Conservation (phyloP, 2,797 vertebrate genomes). For the Rhincodon typus region DNA sequence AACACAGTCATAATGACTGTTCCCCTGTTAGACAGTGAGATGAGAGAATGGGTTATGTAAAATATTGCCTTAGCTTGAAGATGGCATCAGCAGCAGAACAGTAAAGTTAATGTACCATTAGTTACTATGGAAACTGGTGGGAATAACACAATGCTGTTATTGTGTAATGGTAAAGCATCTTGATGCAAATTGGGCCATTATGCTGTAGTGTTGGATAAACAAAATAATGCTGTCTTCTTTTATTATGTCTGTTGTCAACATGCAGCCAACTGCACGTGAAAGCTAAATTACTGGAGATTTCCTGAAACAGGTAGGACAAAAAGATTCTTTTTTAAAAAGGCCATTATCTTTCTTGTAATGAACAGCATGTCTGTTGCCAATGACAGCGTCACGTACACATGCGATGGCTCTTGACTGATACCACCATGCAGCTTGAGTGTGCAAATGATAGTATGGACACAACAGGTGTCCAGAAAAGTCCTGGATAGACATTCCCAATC, state of each 20-base stretch:
- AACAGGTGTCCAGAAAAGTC: background rate
- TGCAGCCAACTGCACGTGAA: background rate
- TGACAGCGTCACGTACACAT: background rate
- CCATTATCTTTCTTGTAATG: background rate
- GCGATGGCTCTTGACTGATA: too few relatives aligned
- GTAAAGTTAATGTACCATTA: background rate
- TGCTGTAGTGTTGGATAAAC: background rate
- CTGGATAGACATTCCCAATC: background rate
- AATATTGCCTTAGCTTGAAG: background rate
- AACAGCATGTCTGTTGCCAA: background rate
- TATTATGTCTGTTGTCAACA: background rate
- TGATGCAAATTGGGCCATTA: background rate
- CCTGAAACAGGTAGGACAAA: background rate
- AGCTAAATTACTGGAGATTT: background rate
- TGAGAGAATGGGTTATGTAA: background rate
- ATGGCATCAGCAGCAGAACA: background rate
- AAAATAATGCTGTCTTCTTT: background rate
- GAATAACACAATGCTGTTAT: background rate
- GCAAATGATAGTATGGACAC: background rate
- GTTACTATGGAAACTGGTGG: background rate
- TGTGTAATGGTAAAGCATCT: background rate
- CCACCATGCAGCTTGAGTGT: background rate
- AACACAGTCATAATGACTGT: background rate
- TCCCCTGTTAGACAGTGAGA: background rate
- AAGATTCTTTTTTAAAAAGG: background rate